A percentile compares a stretch with the other conserved stretches of the same genome.
Evolutionary conservation across 2,888 invertebrate genomes (phyloP).

Genomic region (Ptychoptera albimana): DNA sequence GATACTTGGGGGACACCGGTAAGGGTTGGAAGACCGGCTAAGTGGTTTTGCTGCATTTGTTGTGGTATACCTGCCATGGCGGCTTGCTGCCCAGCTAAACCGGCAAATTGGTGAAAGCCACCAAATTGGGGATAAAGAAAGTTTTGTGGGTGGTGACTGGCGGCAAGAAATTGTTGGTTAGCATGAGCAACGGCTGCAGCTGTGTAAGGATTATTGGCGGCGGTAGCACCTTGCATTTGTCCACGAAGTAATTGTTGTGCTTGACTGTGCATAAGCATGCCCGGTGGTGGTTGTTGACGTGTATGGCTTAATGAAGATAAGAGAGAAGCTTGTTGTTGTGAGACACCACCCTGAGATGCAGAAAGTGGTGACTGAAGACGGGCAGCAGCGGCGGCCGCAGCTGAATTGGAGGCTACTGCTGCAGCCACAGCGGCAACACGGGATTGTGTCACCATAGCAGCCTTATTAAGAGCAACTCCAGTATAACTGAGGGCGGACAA

Average conservation of each 20-base stretch:
- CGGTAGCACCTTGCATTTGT: constrained; percentile 26
- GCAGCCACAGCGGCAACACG: constrained; percentile 13
- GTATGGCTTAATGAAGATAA: not conserved
- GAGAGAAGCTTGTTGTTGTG: constrained; percentile 15
- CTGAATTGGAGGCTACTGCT: constrained; percentile 7
- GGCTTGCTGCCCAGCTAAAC: constrained; percentile 3
- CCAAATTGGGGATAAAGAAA: constrained; percentile 9
- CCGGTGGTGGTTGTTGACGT: constrained; percentile 20
- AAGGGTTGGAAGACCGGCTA: not conserved
- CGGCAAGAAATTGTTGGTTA: constrained; percentile 2
- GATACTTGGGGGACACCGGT: constrained; percentile 28
- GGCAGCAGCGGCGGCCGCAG: constrained; percentile 12
- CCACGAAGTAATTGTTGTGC: constrained; percentile 30
- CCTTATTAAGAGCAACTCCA: constrained; percentile 51
- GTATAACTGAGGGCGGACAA: constrained; percentile 50
- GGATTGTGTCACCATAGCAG: constrained; percentile 14
- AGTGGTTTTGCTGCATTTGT: not conserved
- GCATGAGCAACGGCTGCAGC: constrained; percentile 14
- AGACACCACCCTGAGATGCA: constrained; percentile 2
- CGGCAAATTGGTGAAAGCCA: constrained; percentile 13
- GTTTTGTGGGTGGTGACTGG: constrained; percentile 5
- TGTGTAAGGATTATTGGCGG: constrained; percentile 32
- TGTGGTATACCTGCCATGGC: constrained; percentile 4
- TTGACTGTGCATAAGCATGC: constrained; percentile 32
- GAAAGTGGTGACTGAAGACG: constrained; percentile 11